Evolutionary conservation across 2,797 vertebrate genomes (phyloP).

Genomic region (Emydoidea blandingii): DNA sequence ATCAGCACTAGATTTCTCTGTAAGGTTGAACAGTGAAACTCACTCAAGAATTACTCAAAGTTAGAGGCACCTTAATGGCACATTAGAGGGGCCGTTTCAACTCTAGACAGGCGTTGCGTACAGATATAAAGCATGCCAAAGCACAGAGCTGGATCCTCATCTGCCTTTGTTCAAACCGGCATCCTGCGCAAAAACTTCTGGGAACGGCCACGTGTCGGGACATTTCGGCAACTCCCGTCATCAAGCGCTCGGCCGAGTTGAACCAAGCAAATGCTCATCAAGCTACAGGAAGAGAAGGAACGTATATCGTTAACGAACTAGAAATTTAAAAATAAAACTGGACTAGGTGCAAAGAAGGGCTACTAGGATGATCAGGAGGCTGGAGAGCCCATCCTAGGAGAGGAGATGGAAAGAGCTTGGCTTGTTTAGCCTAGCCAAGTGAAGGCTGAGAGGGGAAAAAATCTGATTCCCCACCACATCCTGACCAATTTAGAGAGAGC

Average conservation of each 20-base stretch:
- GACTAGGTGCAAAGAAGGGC: not conserved
- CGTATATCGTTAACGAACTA: not conserved
- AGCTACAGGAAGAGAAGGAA: not conserved
- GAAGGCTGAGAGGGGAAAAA: not conserved
- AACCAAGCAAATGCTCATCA: not conserved
- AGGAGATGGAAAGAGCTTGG: not conserved
- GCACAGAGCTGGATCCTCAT: not conserved
- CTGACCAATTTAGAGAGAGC: no score
- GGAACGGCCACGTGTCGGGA: not conserved
- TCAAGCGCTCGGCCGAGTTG: slow-evolving; percentile 3
- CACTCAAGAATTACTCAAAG: not conserved
- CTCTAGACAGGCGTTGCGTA: not conserved
- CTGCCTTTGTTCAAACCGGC: not conserved
- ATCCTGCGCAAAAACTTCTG: not conserved
- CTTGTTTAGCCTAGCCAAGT: not conserved
- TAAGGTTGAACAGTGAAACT: not conserved
- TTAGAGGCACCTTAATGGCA: not conserved
- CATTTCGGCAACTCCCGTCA: slow-evolving; percentile 40
- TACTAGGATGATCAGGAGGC: not conserved
- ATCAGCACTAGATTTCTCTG: not conserved
- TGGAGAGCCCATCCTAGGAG: not conserved
- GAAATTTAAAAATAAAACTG: not conserved
- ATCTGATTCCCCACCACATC: not conserved
- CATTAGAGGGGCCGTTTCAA: not conserved
- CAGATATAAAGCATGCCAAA: not conserved